These are phyloP conservation scores for Ceratosolen fusciceps DNA, from an alignment of 1,140 invertebrate genomes.

Conservation along the genomic window DNA sequence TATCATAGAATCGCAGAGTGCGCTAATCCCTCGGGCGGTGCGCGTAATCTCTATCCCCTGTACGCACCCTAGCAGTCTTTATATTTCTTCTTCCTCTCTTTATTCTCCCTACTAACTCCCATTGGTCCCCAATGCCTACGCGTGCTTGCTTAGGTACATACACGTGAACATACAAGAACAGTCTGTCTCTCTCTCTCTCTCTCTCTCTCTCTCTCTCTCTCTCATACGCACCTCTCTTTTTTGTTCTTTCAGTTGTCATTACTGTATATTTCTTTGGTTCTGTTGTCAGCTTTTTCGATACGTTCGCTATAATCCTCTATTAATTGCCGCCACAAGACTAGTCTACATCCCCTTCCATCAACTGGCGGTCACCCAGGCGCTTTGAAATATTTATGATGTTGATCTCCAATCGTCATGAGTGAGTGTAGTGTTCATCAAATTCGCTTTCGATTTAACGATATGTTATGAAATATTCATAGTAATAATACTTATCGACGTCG, in stretches of 20 bases:
- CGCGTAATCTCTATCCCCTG: constrained; percentile 38
- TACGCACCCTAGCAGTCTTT: background rate
- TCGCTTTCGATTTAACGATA: background rate
- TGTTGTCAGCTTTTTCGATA: constrained; percentile 48
- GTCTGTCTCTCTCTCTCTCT: background rate
- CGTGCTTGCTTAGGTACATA: background rate
- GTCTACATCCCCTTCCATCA: background rate
- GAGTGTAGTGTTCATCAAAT: background rate
- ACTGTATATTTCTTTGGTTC: constrained; percentile 13
- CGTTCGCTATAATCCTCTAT: constrained; percentile 66
- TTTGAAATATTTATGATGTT: constrained; percentile 50
- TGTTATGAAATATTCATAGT: constrained; percentile 35
- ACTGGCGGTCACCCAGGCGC: background rate
- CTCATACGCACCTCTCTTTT: background rate
- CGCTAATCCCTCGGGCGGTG: constrained; percentile 61
- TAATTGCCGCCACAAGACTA: constrained; percentile 68
- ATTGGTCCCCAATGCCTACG: background rate
- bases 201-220: constrained; percentile 30
- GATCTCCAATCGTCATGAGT: constrained; percentile 45
- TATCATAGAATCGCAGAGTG: constrained; percentile 64
- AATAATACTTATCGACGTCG: background rate
- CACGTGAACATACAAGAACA: background rate
- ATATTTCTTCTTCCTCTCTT: background rate
- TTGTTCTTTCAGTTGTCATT: constrained; percentile 18
- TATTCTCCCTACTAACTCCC: background rate